phyloP scores from a whole-genome alignment of 2,888 invertebrate species.

The Agelastica alni region DNA sequence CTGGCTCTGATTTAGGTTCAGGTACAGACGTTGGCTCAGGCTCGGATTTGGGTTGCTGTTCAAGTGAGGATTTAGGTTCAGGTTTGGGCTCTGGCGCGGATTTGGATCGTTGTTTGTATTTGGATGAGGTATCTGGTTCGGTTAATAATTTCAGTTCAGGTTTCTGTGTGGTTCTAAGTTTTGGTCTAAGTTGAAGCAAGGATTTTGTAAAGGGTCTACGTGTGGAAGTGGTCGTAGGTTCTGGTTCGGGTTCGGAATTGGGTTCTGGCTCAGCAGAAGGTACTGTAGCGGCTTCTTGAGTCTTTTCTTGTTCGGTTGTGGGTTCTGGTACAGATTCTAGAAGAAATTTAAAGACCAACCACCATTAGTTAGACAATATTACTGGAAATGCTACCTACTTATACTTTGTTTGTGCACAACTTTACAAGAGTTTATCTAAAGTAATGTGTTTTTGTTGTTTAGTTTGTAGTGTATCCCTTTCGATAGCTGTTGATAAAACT shows the following conservation, averaged over 20 bases:
- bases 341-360: constrained; percentile 48
- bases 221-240: constrained; percentile 42
- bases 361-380: constrained; percentile 36
- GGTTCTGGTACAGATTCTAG: constrained; percentile 54
- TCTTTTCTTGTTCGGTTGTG: constrained; percentile 51
- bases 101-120: constrained; percentile 56
- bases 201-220: constrained; percentile 50
- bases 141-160: constrained; percentile 55
- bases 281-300: constrained; percentile 54
- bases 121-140: constrained; percentile 52
- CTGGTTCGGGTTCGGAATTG: constrained; percentile 55
- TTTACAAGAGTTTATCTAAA: constrained; percentile 14
- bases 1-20: constrained; percentile 54
- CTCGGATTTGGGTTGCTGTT: constrained; percentile 56
- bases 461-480: constrained; percentile 25
- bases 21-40: constrained; percentile 54
- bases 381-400: constrained; percentile 16
- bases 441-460: constrained; percentile 2
- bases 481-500: background rate
- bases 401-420: constrained; percentile 15
- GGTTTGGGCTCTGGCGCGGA: constrained; percentile 57
- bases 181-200: constrained; percentile 51
- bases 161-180: constrained; percentile 56
- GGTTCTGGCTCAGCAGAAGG: constrained; percentile 56
- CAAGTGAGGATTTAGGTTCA: constrained; percentile 53